Percentiles rank a stretch among this genome's conserved stretches.
These are phyloP conservation scores for Tupaia chinensis DNA, from an alignment of 2,113 vertebrate genomes.

Conservation along the genomic window DNA sequence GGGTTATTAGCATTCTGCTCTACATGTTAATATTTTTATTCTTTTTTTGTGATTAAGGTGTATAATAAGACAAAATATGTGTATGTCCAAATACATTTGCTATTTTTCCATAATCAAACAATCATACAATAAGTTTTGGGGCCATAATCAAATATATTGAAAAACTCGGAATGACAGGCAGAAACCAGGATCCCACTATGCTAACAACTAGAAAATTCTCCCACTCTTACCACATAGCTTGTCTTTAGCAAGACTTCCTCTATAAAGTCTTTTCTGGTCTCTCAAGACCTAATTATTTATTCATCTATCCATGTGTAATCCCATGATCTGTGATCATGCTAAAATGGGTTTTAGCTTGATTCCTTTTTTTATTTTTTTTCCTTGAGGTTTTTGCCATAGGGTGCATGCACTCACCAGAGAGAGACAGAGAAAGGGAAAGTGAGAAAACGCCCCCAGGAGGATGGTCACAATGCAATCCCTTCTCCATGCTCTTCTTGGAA, in stretches of 20 bases:
- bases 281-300: not conserved
- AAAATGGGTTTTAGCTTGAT: not conserved
- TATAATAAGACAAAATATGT: not conserved
- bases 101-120: not conserved
- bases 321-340: not conserved
- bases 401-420: no score
- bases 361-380: not conserved
- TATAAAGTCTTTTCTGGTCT: not conserved
- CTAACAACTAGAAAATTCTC: not conserved
- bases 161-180: not conserved
- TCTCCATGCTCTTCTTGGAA: no score
- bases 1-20: not conserved
- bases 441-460: no score
- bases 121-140: not conserved
- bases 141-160: not conserved
- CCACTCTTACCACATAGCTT: not conserved
- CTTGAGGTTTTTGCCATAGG: no score
- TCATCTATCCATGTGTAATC: not conserved
- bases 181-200: not conserved
- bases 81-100: not conserved
- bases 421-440: no score
- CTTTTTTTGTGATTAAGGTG: not conserved
- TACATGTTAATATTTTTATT: not conserved
- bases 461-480: no score
- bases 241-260: not conserved